Base-by-base conservation (phyloP, 2,888 invertebrate species). In the Ennomos quercinarius region DNA sequence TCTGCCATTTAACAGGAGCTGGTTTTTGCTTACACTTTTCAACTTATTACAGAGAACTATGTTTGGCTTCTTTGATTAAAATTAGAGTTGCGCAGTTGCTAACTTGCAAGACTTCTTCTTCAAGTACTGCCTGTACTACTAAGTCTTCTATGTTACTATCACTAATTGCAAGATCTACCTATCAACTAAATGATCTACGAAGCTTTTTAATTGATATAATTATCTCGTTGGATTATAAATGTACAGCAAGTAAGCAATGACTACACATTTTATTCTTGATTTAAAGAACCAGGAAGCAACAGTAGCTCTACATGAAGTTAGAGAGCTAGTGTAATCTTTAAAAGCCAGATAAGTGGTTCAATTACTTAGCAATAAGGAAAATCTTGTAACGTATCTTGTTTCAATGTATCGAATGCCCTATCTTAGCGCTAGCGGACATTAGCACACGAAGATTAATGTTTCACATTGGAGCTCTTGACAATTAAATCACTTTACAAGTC, bases 401-500 rank as follows among this genome's bases (percentile, higher is more conserved):
- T 59, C 55, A 62, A 57, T 57, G 50, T 48, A 57, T 65, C 57
- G 37, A 57, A 38, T 52, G 49, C 47, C 40, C 12, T 58, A 59
- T 54, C 54, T 42, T 49, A 48, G 40, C 36, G 43, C 60, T 56
- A 44, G 57, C 59, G 64, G 68, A 71, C 71, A 74, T 76, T 73
- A 75, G 71, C 71, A 67, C 66, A 71, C 70, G 72, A 73, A 79
- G 81, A 87, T 83, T 81, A 83, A 84, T 81, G 77, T 73, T 67
- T 73, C 71, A 67, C 76, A 80, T 80, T 75, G 78, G 70, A 67
- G 60, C 73, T 80, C 72, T 74, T 68, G 81, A 83, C 87, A 89
- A 89, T 89, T 89, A 89, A 89, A 86, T 87, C 87, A 89, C 83
- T 87, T 87, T 82, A 82, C 78, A 81, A 81, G 84, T 77, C 74